Percentiles rank a stretch among this genome's conserved stretches.
Evolutionary conservation across 2,888 invertebrate genomes (phyloP).

Genomic region (Spodoptera picta): DNA sequence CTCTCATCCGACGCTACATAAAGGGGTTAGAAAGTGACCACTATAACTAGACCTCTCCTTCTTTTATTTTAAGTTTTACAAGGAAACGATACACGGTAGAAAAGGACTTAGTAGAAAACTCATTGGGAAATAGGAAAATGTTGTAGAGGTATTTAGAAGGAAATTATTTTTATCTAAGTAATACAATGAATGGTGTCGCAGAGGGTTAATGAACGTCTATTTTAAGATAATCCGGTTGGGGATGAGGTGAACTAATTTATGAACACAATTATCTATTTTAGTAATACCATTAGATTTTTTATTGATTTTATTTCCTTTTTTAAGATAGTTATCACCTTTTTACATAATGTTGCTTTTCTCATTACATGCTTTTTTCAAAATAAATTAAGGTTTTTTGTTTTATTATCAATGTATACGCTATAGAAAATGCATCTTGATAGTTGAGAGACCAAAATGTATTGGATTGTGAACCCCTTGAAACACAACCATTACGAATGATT

Average conservation of each 20-base stretch:
- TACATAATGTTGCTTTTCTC: too few species aligned
- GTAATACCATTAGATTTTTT: too few species aligned
- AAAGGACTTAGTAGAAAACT: neutral
- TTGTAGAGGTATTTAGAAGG: neutral
- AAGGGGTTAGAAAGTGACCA: slow-evolving; percentile 75
- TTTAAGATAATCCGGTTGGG: too few species aligned
- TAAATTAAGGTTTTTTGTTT: too few species aligned
- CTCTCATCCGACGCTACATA: slow-evolving; percentile 65
- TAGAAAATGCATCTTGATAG: neutral
- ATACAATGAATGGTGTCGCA: too few species aligned
- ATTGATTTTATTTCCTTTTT: too few species aligned
- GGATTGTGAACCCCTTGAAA: slow-evolving; percentile 49
- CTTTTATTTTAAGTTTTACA: slow-evolving; percentile 43
- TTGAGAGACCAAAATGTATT: slow-evolving; percentile 40
- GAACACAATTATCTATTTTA: too few species aligned
- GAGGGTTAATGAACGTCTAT: too few species aligned
- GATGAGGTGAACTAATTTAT: too few species aligned
- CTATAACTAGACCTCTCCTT: slow-evolving; percentile 40
- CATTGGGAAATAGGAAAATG: neutral
- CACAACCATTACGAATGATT: slow-evolving; percentile 53
- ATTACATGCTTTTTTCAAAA: too few species aligned
- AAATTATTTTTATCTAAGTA: neutral
- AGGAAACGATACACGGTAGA: slow-evolving; percentile 11
- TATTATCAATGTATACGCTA: too few species aligned
- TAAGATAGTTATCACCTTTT: too few species aligned